These are phyloP conservation scores for Dryoscopus gambensis DNA, from an alignment of 2,113 vertebrate genomes.

Conservation along the genomic window DNA sequence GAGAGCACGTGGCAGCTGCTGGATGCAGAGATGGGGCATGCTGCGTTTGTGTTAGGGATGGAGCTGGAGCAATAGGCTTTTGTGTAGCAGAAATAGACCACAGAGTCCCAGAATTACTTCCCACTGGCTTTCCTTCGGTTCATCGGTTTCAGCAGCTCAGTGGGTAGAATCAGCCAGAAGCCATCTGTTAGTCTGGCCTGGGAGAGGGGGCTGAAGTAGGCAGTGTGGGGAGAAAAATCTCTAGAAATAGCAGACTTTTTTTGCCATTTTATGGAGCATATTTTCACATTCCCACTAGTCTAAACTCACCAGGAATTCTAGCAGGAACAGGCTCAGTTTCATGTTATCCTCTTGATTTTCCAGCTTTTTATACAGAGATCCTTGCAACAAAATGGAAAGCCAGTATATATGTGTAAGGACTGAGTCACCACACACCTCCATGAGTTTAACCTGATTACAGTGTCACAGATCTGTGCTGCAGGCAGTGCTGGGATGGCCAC, in stretches of 20 bases:
- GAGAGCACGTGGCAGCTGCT: constrained; percentile 30
- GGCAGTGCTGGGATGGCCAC: neutral
- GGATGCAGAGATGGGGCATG: neutral
- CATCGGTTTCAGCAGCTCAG: neutral
- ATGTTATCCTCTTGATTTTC: neutral
- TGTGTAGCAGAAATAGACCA: constrained; percentile 8
- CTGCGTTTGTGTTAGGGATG: neutral
- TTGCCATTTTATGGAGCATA: neutral
- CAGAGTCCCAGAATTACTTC: constrained; percentile 21
- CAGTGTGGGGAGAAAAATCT: neutral
- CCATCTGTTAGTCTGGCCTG: constrained; percentile 12
- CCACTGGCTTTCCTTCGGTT: constrained; percentile 1
- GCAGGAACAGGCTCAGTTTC: neutral
- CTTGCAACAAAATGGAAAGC: neutral
- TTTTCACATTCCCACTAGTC: neutral
- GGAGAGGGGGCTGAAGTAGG: neutral
- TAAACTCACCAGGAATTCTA: neutral
- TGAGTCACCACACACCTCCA: neutral
- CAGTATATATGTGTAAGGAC: neutral
- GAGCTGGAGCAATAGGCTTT: constrained; percentile 38
- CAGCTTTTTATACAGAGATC: neutral
- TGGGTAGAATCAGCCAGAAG: constrained; percentile 15
- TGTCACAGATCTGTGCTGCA: neutral
- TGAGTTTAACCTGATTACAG: neutral
- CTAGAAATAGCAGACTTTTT: neutral